A percentile compares a stretch with the other conserved stretches of the same genome.
phyloP scores from a whole-genome alignment of 2,888 invertebrate species.

The Gryllus longicercus region DNA sequence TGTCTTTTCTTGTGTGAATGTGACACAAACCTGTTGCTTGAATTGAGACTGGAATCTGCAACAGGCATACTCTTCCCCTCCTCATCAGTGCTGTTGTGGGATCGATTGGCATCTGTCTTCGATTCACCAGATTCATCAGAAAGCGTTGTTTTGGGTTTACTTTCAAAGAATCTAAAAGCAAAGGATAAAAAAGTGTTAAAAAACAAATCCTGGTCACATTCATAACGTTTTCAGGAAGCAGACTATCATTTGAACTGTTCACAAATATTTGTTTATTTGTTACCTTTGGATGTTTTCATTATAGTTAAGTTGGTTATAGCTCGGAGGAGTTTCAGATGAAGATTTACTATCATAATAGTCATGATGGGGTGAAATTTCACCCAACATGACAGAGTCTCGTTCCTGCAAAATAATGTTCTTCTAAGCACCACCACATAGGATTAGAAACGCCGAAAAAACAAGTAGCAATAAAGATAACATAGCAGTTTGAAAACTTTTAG shows the following conservation, averaged over 20 bases:
- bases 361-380: conserved; percentile 80
- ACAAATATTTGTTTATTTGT: conserved; percentile 23
- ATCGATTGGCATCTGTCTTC: conserved; percentile 46
- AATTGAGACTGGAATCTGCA: conserved; percentile 39
- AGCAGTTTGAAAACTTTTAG: not conserved
- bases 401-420: conserved; percentile 46
- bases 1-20: not conserved
- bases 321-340: conserved; percentile 73
- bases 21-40: conserved; percentile 35
- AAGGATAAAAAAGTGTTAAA: not conserved
- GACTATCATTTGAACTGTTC: not conserved
- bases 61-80: conserved; percentile 40
- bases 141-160: conserved; percentile 60
- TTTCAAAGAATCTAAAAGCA: conserved; percentile 58
- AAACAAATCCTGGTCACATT: not conserved
- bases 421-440: not conserved
- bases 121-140: conserved; percentile 52
- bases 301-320: conserved; percentile 81
- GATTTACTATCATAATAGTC: conserved; percentile 76
- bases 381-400: conserved; percentile 75
- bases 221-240: not conserved
- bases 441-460: not conserved
- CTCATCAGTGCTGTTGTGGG: conserved; percentile 47
- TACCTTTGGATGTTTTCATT: conserved; percentile 74
- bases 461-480: not conserved